Evolutionary conservation across 2,113 vertebrate species (phyloP).

Genomic region (Cnemophilus loriae): DNA sequence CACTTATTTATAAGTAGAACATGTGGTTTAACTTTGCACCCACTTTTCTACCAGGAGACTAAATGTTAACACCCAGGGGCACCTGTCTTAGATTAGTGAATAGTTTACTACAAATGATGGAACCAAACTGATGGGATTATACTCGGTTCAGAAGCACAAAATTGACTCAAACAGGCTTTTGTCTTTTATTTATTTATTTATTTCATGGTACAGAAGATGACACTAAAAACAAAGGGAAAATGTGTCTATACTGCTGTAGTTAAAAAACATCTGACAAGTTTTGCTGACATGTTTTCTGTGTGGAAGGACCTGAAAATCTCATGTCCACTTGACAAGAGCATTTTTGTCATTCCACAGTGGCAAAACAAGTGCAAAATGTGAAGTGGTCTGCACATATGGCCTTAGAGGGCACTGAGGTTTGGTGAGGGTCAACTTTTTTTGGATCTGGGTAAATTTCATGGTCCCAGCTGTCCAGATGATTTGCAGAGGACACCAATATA

Average conservation of each 20-base stretch:
- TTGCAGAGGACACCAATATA: constrained; percentile 80
- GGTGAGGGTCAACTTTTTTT: constrained; percentile 78
- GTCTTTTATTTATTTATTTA: neutral
- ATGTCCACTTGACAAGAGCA: constrained; percentile 66
- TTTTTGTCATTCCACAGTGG: constrained; percentile 76
- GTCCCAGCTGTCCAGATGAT: constrained; percentile 89
- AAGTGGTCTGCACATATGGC: constrained; percentile 72
- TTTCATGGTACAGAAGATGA: neutral
- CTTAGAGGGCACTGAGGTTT: constrained; percentile 71
- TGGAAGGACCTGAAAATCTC: constrained; percentile 71
- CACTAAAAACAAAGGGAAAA: neutral
- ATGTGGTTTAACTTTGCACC: constrained; percentile 99
- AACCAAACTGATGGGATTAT: constrained; percentile 38
- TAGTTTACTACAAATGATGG: constrained; percentile 66
- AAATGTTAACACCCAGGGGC: constrained; percentile 85
- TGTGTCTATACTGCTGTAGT: neutral
- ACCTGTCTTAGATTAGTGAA: constrained; percentile 87
- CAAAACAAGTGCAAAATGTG: constrained; percentile 77
- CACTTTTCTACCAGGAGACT: constrained; percentile 91
- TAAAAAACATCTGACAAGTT: constrained; percentile 35
- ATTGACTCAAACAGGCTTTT: neutral
- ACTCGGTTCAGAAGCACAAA: neutral
- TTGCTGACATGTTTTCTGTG: constrained; percentile 34
- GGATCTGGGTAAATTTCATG: constrained; percentile 90
- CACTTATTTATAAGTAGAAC: constrained; percentile 80